These are phyloP conservation scores for Drosophila siamana DNA, from an alignment of 2,888 invertebrate species.

Conservation along the genomic window DNA sequence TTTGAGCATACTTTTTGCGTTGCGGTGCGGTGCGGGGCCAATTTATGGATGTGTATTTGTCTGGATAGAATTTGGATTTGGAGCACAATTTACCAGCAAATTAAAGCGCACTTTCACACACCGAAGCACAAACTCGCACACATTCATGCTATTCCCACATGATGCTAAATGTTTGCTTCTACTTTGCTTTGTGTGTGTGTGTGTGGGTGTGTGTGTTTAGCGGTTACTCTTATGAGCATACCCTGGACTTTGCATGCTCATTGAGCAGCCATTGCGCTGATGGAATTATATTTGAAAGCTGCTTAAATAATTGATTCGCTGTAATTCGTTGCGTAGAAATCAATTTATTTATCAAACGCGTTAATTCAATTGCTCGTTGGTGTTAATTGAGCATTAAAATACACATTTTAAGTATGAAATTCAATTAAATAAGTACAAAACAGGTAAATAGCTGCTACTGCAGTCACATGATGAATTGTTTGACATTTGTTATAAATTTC, in stretches of 20 bases:
- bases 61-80: constrained; percentile 67
- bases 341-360: background rate
- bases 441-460: too few relatives aligned
- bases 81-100: constrained; percentile 78
- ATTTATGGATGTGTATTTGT: constrained; percentile 59
- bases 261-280: background rate
- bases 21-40: constrained; percentile 15
- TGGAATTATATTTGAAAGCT: background rate
- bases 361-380: background rate
- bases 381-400: background rate
- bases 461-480: too few relatives aligned
- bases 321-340: background rate
- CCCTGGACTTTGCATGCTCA: constrained; percentile 11
- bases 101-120: constrained; percentile 64
- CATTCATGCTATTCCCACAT: constrained; percentile 3
- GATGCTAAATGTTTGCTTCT: constrained; percentile 1
- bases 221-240: constrained; percentile 21
- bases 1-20: constrained; percentile 18
- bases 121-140: constrained; percentile 38
- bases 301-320: background rate
- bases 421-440: too few relatives aligned
- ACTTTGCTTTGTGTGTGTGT: constrained; percentile 3
- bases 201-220: constrained; percentile 10
- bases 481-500: too few relatives aligned
- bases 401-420: background rate